A percentile compares a stretch with the other conserved stretches of the same genome.
Conservation (phyloP, 2,888 invertebrate genomes). For the Cryptus armator region DNA sequence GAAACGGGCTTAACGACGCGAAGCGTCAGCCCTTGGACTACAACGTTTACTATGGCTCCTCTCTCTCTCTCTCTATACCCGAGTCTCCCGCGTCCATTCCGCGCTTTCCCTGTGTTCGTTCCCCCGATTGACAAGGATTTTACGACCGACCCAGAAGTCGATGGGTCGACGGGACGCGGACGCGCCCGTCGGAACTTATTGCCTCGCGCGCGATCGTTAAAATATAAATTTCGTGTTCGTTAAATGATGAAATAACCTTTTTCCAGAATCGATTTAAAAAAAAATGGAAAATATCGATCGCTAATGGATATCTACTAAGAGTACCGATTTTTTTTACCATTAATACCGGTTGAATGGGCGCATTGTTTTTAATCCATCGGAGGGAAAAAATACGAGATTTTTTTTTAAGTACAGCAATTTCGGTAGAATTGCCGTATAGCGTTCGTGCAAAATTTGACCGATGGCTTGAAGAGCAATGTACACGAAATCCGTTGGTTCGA, state of each 20-base stretch:
- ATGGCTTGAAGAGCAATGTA: constrained; percentile 50
- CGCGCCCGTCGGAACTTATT: constrained; percentile 12
- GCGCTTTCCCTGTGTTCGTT: background rate
- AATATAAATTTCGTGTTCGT: constrained; percentile 24
- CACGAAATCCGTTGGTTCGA: constrained; percentile 24
- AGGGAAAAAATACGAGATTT: constrained; percentile 2
- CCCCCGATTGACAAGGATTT: constrained; percentile 51
- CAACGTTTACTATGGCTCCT: constrained; percentile 4
- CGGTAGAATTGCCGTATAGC: constrained; percentile 15
- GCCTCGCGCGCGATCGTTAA: constrained; percentile 24
- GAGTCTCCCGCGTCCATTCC: background rate
- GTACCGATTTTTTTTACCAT: background rate
- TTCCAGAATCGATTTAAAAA: background rate
- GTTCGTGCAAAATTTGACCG: constrained; percentile 35
- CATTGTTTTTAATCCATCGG: background rate
- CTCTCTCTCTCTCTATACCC: constrained; percentile 19
- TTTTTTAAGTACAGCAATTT: constrained; percentile 50
- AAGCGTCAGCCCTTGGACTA: constrained; percentile 42
- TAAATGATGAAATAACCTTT: background rate
- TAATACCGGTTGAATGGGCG: background rate
- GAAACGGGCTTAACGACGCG: constrained; percentile 63
- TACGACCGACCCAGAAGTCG: constrained; percentile 50
- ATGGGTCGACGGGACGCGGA: constrained; percentile 12
- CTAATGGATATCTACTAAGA: background rate
- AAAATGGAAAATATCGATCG: no score